Evolutionary conservation across 2,888 invertebrate species (phyloP).

Genomic region (Aleiodes testaceus): DNA sequence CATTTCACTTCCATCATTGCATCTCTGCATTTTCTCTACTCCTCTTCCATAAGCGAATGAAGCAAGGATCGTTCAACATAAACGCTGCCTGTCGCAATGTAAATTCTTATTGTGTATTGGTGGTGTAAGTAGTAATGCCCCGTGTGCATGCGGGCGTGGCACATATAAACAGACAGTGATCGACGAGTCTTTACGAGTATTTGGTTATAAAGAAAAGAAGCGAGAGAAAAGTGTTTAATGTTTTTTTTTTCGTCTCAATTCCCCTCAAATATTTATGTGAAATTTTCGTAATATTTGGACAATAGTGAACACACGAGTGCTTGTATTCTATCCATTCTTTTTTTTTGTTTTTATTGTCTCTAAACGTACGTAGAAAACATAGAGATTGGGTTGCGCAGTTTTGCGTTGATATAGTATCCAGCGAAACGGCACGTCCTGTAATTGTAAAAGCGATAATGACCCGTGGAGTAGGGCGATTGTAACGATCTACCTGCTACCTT

Average conservation of each 20-base stretch:
- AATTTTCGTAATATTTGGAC: conserved; percentile 41
- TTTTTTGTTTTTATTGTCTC: background rate
- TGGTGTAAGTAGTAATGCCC: conserved; percentile 36
- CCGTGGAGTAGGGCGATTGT: conserved; percentile 53
- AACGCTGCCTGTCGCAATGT: conserved; percentile 34
- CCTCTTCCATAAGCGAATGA: conserved; percentile 25
- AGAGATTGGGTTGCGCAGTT: conserved; percentile 42
- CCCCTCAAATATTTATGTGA: conserved; percentile 28
- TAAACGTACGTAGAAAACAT: conserved; percentile 1
- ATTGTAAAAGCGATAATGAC: conserved; percentile 55
- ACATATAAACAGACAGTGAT: conserved; percentile 43
- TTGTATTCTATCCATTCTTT: background rate
- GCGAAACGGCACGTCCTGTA: conserved; percentile 56
- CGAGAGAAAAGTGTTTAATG: background rate
- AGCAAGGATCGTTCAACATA: conserved; percentile 33
- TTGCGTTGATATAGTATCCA: conserved; percentile 43
- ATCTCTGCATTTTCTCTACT: background rate
- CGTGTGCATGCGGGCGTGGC: conserved; percentile 40
- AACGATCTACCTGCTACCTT: conserved; percentile 41
- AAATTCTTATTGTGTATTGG: conserved; percentile 35
- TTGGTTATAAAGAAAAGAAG: conserved; percentile 8
- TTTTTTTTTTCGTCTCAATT: no score
- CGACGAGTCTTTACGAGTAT: conserved; percentile 31
- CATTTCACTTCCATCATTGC: conserved; percentile 11
- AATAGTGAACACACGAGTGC: conserved; percentile 11